Evolutionary conservation across 2,888 invertebrate species (phyloP).

Genomic region (Chelonus formosanus): DNA sequence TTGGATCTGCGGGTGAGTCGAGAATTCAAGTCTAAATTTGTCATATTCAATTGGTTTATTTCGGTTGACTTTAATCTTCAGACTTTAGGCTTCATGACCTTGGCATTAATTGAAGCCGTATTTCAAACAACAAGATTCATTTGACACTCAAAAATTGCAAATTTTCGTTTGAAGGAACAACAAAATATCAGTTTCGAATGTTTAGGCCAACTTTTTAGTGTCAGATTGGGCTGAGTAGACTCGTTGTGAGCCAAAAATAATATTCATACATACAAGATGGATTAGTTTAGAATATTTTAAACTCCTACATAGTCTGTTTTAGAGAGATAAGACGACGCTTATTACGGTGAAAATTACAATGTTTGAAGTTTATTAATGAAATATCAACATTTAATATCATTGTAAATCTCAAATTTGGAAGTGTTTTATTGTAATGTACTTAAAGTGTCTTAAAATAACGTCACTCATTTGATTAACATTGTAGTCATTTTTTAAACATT

Average conservation of each 20-base stretch:
- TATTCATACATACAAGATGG: conserved; percentile 16
- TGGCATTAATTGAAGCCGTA: too few species aligned
- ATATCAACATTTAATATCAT: background rate
- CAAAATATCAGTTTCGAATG: background rate
- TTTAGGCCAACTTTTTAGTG: background rate
- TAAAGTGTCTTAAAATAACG: too few species aligned
- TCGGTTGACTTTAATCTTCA: too few species aligned
- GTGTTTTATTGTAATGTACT: too few species aligned
- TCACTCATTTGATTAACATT: too few species aligned
- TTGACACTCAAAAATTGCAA: too few species aligned
- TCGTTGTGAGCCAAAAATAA: conserved; percentile 24
- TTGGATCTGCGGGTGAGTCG: conserved; percentile 80
- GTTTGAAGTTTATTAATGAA: background rate
- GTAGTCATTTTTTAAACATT: too few species aligned
- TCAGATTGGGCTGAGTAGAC: background rate
- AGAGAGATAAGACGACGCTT: conserved; percentile 9
- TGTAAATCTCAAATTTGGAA: too few species aligned
- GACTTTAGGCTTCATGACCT: too few species aligned
- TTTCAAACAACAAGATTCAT: too few species aligned
- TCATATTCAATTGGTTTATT: too few species aligned
- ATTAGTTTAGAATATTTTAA: conserved; percentile 28
- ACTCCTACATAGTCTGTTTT: conserved; percentile 7
- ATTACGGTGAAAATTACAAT: background rate
- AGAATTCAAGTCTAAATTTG: background rate
- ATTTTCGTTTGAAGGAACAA: too few species aligned